Percentiles rank a stretch among this genome's conserved stretches.
phyloP scores from a whole-genome alignment of 23 tunicate genomes.

The Trididemnum clinides region DNA sequence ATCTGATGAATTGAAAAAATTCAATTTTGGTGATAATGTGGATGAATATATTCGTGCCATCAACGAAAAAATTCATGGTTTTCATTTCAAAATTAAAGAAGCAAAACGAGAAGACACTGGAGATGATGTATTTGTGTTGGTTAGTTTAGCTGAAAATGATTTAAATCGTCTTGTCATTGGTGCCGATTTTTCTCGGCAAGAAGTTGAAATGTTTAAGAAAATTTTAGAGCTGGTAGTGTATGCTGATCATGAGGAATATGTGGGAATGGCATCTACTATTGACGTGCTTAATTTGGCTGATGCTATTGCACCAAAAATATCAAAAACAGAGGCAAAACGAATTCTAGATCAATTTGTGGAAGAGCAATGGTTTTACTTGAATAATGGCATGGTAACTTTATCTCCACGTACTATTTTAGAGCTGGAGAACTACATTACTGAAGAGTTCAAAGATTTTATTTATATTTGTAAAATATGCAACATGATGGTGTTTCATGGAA shows the following conservation, averaged over 20 bases:
- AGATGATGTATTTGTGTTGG: constrained; percentile 57
- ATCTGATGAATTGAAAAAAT: constrained; percentile 34
- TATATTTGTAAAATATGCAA: constrained; percentile 50
- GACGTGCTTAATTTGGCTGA: constrained; percentile 75
- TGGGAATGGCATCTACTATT: constrained; percentile 65
- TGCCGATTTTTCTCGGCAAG: constrained; percentile 47
- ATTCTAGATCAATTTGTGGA: constrained; percentile 40
- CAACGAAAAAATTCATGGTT: constrained; percentile 52
- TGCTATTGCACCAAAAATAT: constrained; percentile 52
- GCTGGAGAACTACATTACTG: constrained; percentile 53
- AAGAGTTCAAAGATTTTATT: constrained; percentile 28
- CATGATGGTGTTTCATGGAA: constrained; percentile 58
- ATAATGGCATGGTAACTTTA: constrained; percentile 58
- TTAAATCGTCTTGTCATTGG: constrained; percentile 64
- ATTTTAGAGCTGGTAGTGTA: constrained; percentile 56
- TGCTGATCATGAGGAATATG: constrained; percentile 8
- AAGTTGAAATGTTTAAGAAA: constrained; percentile 59
- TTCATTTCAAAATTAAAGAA: constrained; percentile 58
- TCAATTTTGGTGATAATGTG: neutral
- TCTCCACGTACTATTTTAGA: constrained; percentile 70
- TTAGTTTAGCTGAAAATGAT: constrained; percentile 58
- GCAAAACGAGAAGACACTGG: constrained; percentile 77
- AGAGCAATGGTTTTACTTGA: constrained; percentile 65
- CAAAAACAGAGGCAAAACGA: constrained; percentile 56
- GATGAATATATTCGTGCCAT: constrained; percentile 43